phyloP scores from a whole-genome alignment of 2,797 vertebrate species.

The Leptatherina wallacei region DNA sequence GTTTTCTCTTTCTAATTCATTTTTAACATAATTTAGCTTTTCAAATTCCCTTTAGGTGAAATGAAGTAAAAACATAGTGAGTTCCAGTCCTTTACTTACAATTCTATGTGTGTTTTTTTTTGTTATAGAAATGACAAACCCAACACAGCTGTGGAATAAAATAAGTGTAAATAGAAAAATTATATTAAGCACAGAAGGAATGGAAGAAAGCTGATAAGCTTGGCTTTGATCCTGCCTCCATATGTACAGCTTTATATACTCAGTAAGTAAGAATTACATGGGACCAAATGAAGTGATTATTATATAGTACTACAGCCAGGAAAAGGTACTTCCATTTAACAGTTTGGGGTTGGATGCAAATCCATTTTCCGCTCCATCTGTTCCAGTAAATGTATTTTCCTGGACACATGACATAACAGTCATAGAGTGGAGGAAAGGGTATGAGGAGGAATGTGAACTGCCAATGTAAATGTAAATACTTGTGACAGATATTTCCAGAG shows the following conservation, averaged over 20 bases:
- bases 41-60: slow-evolving; percentile 43
- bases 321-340: slow-evolving; percentile 57
- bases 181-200: slow-evolving; percentile 42
- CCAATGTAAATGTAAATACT: slow-evolving; percentile 65
- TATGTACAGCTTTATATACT: slow-evolving; percentile 15
- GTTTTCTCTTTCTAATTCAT: slow-evolving; percentile 21
- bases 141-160: slow-evolving; percentile 20
- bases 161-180: slow-evolving; percentile 36
- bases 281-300: slow-evolving; percentile 41
- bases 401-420: slow-evolving; percentile 55
- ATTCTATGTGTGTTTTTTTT: no score
- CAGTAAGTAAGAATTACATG: slow-evolving; percentile 33
- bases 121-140: slow-evolving; percentile 44
- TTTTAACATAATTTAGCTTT: slow-evolving; percentile 53
- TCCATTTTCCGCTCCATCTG: slow-evolving; percentile 75
- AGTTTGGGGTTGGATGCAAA: slow-evolving; percentile 61
- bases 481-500: slow-evolving; percentile 51
- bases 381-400: slow-evolving; percentile 66
- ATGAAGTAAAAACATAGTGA: slow-evolving; percentile 36
- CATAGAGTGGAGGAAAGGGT: slow-evolving; percentile 27
- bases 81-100: not conserved
- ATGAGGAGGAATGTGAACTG: slow-evolving; percentile 35
- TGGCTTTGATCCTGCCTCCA: slow-evolving; percentile 14
- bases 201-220: slow-evolving; percentile 44
- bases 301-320: slow-evolving; percentile 19